Evolutionary conservation across 2,113 vertebrate species (phyloP), one percentile per base, ranked within the genome.

Genomic region (Clarias gariepinus): DNA sequence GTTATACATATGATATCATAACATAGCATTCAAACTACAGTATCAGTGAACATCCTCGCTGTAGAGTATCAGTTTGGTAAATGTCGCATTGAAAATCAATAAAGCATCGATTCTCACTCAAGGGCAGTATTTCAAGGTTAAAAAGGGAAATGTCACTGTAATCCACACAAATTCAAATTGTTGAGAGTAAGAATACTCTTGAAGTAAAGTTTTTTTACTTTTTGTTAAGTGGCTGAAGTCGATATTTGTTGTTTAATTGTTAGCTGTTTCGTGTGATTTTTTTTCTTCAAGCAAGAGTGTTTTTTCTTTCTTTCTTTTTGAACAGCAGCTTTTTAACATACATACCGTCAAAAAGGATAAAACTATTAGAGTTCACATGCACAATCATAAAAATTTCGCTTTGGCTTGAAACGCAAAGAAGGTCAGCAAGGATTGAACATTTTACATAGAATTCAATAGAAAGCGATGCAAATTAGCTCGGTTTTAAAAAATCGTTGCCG

Each of bases 111-210:
- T 80, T 80, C 47, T 12, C 76, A 30, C 41, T 88, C 53, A 21
- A 16, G 77, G 55, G 18, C 55, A 79, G 84, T 33, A 55, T 79
- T 79, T 36, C 84, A 85, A 85, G 76, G 84, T 85, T 73, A 66
- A 78, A 81, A 85, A 78, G 68, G 55, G 12, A 78, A 85, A 77
- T 55, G 73, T 23, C 73, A 78, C 4, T 12, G 18, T 25, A 78
- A 73, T 73, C 66, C 10, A 57, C 21, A 61, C 5, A 19, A 76
- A n/a, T 64, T 16, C 1, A 18, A 64, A 85, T 23, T 85, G 8
- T 12, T 28, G 6, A 53, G 6, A 53, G 16, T 1, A 23, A 6
- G 23, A 81, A 12, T 16, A 41, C 19, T 21, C 28, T 25, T 25
- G 41, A 55, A 55, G 47, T 25, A 2, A 4, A 28, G 12, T 2